Conservation (phyloP, 1,140 invertebrate genomes). For the Rhyacophila brunnea region DNA sequence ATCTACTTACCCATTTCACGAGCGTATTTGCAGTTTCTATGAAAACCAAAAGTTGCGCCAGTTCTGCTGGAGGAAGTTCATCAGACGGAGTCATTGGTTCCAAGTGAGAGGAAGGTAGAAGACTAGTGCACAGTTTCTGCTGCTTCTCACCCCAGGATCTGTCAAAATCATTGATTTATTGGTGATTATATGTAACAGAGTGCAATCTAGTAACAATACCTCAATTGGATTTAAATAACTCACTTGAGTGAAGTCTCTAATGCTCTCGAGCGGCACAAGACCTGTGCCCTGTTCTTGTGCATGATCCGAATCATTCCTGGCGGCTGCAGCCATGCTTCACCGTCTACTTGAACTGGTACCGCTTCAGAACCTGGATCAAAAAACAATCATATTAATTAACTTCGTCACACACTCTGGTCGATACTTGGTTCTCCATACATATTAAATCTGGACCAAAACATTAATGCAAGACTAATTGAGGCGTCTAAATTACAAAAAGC, state of each 20-base stretch:
- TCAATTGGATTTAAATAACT: too few relatives aligned
- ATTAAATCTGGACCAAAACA: too few relatives aligned
- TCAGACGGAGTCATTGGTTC: slow-evolving; percentile 41
- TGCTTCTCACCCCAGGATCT: slow-evolving; percentile 92
- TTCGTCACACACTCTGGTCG: too few relatives aligned
- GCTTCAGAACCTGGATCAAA: slow-evolving; percentile 68
- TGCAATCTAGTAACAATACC: too few relatives aligned
- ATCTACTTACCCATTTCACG: slow-evolving; percentile 75
- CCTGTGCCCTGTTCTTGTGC: slow-evolving; percentile 95
- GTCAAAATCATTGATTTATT: neutral
- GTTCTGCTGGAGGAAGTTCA: slow-evolving; percentile 66
- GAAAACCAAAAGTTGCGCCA: slow-evolving; percentile 72
- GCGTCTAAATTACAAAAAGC: too few relatives aligned
- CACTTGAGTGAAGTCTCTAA: slow-evolving; percentile 83
- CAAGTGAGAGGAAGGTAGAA: slow-evolving; percentile 33
- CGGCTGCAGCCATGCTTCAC: slow-evolving; percentile 97
- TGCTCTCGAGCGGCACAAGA: slow-evolving; percentile 86
- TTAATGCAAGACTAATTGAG: too few relatives aligned
- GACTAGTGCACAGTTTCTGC: slow-evolving; percentile 55
- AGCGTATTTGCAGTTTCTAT: slow-evolving; percentile 78
- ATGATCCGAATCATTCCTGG: slow-evolving; percentile 93
- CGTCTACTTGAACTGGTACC: slow-evolving; percentile 91
- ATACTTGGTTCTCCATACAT: too few relatives aligned
- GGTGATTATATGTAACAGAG: too few relatives aligned
- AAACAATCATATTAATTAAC: neutral